Base-by-base conservation (phyloP, 2,113 vertebrate genomes). In the Athene noctua region DNA sequence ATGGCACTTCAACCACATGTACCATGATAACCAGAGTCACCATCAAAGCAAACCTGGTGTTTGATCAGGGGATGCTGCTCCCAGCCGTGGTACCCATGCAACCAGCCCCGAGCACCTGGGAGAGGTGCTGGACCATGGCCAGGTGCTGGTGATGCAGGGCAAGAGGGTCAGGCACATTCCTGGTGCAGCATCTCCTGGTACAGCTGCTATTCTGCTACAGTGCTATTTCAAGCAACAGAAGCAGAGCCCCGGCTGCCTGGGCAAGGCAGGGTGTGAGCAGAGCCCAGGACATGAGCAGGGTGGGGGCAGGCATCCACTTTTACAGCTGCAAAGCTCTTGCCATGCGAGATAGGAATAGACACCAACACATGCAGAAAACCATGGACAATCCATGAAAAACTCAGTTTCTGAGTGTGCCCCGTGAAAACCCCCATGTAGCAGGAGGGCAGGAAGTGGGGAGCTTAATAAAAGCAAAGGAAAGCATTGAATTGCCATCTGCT, bases 121-220 rank as follows among this genome's bases (percentile, higher is more conserved):
- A 88, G 9, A 85, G 38, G 11, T 21, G 40, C 27, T 73, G 75
- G 40, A 30, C 67, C 27, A 20, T 0, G 13, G 29, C 22, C 23
- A 47, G 71, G 66, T 0, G 0, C 78, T 34, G 10, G 47, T 0
- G 0, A 27, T 49, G 36, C 17, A 46, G 59, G 16, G 22, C 16
- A 27, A 68, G 23, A 59, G 22, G 55, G 17, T 49, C 47, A n/a
- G 34, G 52, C 18, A 40, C 8, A 8, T 23, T 40, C 49, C 40
- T 51, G 66, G 6, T 4, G 2, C 13, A 6, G 46, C 26, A 38
- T 72, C 44, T 93, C 27, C 68, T 34, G 36, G 5, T 22, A 61
- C 36, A 63, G 49, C 30, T 68, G 30, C 51, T 67, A 1, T 9
- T 84, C 17, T 86, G 32, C 34, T 46, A 3, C 0, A 21, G 15